Evolutionary conservation across 2,797 vertebrate genomes (phyloP).

Genomic region (Nasua narica): DNA sequence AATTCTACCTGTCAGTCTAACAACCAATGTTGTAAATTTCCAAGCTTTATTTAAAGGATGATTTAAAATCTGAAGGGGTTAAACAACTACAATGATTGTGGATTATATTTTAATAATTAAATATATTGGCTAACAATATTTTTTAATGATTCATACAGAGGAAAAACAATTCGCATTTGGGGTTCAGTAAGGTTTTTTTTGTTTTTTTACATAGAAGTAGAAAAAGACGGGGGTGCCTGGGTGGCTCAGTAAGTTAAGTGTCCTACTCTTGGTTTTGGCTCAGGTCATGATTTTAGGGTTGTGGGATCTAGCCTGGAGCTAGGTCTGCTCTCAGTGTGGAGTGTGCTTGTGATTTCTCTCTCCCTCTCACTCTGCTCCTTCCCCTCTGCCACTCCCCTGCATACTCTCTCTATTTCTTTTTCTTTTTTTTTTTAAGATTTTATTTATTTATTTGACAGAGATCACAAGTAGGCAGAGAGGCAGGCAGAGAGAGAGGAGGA

Average conservation of each 20-base stretch:
- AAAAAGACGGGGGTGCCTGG: not conserved
- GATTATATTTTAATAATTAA: constrained; percentile 48
- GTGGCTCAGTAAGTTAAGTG: not conserved
- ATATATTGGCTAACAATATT: not conserved
- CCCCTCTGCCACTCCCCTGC: not conserved
- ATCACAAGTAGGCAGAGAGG: too few relatives aligned
- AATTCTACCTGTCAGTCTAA: constrained; percentile 31
- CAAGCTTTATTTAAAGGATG: constrained; percentile 38
- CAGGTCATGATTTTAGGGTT: not conserved
- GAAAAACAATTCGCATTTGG: constrained; percentile 24
- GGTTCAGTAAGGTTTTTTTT: not conserved
- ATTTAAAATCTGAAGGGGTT: constrained; percentile 38
- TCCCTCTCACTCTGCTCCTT: not conserved
- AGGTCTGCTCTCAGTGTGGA: not conserved
- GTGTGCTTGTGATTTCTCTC: not conserved
- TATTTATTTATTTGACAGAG: too few relatives aligned
- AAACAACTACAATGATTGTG: constrained; percentile 5
- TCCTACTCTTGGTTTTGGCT: not conserved
- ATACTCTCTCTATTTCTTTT: too few relatives aligned
- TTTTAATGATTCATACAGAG: not conserved
- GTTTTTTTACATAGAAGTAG: not conserved
- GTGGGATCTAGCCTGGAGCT: not conserved
- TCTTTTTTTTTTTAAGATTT: too few relatives aligned
- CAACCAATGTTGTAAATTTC: constrained; percentile 40
- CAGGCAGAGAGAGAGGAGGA: too few relatives aligned